These are phyloP conservation scores for Agrotis ipsilon DNA, from an alignment of 2,888 invertebrate genomes.

Conservation along the genomic window DNA sequence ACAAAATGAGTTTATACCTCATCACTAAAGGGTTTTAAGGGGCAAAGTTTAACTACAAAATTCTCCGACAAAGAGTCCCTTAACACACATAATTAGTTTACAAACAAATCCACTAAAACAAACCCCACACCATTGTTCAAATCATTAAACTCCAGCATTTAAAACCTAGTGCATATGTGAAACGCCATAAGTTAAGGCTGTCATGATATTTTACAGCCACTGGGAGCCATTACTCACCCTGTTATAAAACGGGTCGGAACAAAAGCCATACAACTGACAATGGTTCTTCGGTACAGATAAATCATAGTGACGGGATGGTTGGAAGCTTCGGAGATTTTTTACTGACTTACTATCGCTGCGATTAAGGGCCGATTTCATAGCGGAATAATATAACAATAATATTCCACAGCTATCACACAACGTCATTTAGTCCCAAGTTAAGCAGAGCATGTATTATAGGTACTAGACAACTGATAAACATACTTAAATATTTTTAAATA, in stretches of 20 bases:
- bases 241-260: constrained; percentile 46
- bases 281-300: constrained; percentile 49
- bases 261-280: constrained; percentile 59
- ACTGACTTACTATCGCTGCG: constrained; percentile 1
- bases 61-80: too few species aligned
- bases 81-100: too few species aligned
- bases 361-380: constrained; percentile 6
- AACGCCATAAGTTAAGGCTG: constrained; percentile 48
- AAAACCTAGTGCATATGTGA: constrained; percentile 49
- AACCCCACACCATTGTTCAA: constrained; percentile 12
- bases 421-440: too few species aligned
- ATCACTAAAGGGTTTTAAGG: too few species aligned
- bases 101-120: too few species aligned
- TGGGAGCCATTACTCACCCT: constrained; percentile 49
- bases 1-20: too few species aligned
- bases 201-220: constrained; percentile 55
- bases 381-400: too few species aligned
- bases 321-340: constrained; percentile 29
- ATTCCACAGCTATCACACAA: too few species aligned
- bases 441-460: too few species aligned
- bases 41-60: too few species aligned
- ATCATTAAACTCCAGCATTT: constrained; percentile 29
- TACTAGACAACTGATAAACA: too few species aligned
- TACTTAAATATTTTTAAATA: too few species aligned
- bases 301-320: constrained; percentile 43